Base-by-base conservation (phyloP, 2,797 vertebrate species). In the Micromesistius poutassou region DNA sequence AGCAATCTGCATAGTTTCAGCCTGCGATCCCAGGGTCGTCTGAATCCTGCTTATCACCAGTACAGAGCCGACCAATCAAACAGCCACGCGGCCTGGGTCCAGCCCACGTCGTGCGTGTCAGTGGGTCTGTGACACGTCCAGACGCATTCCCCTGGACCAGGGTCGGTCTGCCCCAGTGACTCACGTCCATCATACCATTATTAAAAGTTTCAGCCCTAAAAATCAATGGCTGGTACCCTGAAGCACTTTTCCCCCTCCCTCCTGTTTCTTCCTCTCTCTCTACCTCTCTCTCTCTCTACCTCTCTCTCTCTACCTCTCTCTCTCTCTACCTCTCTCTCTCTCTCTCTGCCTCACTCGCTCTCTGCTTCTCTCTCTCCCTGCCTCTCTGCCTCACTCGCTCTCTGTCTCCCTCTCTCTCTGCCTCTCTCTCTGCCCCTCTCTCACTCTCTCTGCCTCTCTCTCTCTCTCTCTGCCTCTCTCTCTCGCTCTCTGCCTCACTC, bases 1-100 rank as follows among this genome's bases (percentile, higher is more conserved):
- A 90, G 91, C 89, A 89, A 91, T 92, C 77, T 80, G 84, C 82
- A 86, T 83, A 78, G 81, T 86, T 85, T 86, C 89, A 82, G 81
- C 88, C 82, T 77, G 87, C 79, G 66, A 76, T 84, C 77, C 25
- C 62, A 25, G 79, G 86, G 82, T 81, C 85, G 76, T 55, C 82
- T 86, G 79, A 82, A 85, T 86, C 83, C 85, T 84, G 83, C 79
- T 83, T 83, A 80, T 79, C 76, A 82, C 79, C 31, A 77, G 81
- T 79, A 80, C 80, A 79, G 87, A 89, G 89, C 79, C 84, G 80
- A 84, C 87, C 87, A 89, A 87, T 91, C 84, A 86, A 85, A 90
- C 77, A 66, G 78, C 35, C 82, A 70, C 86, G 9, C 87, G 85
- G 81, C 87, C 71, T 40, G 80, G 74, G 87, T 86, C 88, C 88